phyloP scores from a whole-genome alignment of 1,140 invertebrate species.

The Camponotus pennsylvanicus region DNA sequence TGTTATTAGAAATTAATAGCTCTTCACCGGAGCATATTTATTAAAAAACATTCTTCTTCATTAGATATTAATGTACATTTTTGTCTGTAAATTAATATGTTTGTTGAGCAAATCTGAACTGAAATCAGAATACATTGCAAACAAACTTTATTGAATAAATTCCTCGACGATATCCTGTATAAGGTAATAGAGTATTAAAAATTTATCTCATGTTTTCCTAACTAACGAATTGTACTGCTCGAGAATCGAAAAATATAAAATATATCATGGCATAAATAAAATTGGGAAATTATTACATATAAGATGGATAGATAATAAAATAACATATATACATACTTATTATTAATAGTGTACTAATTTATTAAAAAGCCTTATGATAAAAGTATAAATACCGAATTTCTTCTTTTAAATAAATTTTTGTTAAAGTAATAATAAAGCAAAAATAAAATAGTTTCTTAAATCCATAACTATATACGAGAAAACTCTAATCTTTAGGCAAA shows the following conservation, averaged over 20 bases:
- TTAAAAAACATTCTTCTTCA: neutral
- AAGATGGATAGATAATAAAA: neutral
- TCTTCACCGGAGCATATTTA: neutral
- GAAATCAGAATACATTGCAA: neutral
- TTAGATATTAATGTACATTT: neutral
- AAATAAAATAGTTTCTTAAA: neutral
- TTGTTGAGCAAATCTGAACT: neutral
- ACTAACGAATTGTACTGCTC: constrained; percentile 56
- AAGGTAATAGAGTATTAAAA: neutral
- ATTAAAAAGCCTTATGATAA: neutral
- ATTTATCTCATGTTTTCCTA: neutral
- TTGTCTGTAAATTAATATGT: neutral
- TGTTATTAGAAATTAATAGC: neutral
- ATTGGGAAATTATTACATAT: neutral
- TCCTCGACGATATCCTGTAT: neutral
- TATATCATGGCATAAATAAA: neutral
- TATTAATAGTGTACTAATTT: neutral
- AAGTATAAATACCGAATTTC: constrained; percentile 10
- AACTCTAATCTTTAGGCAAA: neutral
- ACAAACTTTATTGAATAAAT: constrained; percentile 27
- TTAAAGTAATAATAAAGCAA: constrained; percentile 14
- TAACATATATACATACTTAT: neutral
- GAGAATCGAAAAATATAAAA: constrained; percentile 43
- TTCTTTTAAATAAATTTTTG: neutral
- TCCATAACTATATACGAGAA: neutral